phyloP scores from a whole-genome alignment of 2,113 vertebrate species.

The Azemiops feae region DNA sequence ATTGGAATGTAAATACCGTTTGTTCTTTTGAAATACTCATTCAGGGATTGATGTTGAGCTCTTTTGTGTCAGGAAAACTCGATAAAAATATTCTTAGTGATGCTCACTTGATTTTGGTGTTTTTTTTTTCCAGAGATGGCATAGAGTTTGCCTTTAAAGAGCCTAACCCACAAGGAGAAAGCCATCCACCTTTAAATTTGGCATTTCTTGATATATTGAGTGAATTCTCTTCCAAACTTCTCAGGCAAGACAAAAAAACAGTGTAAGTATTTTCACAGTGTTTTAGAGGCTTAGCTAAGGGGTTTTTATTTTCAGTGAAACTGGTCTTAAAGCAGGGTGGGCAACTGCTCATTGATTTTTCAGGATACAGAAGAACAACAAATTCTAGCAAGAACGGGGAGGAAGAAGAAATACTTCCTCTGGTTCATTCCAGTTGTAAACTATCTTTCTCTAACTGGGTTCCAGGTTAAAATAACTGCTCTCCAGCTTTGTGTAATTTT shows the following conservation, averaged over 20 bases:
- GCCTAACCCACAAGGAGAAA: constrained; percentile 95
- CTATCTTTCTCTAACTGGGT: background rate
- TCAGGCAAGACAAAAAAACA: constrained; percentile 98
- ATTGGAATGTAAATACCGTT: background rate
- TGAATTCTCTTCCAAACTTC: constrained; percentile 98
- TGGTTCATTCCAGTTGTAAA: background rate
- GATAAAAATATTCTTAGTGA: background rate
- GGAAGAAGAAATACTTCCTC: background rate
- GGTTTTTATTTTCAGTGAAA: background rate
- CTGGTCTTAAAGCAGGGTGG: background rate
- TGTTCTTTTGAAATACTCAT: background rate
- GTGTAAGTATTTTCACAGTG: constrained; percentile 82
- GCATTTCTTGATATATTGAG: constrained; percentile 98
- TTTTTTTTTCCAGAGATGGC: constrained; percentile 81
- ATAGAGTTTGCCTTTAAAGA: constrained; percentile 99
- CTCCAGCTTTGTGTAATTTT: background rate
- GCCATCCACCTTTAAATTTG: constrained; percentile 91
- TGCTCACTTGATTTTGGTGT: constrained; percentile 36
- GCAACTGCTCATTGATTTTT: background rate
- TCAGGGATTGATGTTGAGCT: background rate
- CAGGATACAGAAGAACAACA: background rate
- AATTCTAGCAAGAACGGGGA: background rate
- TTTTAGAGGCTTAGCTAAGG: background rate
- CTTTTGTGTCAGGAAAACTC: background rate
- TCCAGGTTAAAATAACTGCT: background rate